Conservation (phyloP, 1,140 invertebrate genomes). For the Drosophila orena region DNA sequence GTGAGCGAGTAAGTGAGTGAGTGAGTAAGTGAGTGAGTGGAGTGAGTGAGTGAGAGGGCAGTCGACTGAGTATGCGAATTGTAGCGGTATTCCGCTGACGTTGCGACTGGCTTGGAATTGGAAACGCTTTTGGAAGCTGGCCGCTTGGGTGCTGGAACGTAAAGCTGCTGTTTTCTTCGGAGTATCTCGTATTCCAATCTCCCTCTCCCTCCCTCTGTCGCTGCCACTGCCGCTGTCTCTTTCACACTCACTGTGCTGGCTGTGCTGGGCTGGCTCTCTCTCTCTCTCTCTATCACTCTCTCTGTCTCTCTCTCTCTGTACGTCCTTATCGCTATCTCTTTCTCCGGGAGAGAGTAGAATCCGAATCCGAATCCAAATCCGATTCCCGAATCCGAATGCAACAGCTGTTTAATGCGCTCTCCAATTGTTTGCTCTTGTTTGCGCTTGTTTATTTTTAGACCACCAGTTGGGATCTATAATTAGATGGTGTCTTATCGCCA, state of each 20-base stretch:
- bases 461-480: slow-evolving; percentile 59
- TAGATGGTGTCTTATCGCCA: slow-evolving; percentile 36
- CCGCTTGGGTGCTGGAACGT: slow-evolving; percentile 46
- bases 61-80: slow-evolving; percentile 10
- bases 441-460: slow-evolving; percentile 69
- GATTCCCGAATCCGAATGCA: neutral
- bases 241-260: too few relatives aligned
- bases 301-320: slow-evolving; percentile 7
- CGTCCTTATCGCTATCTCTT: slow-evolving; percentile 20
- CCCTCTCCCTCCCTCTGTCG: neutral
- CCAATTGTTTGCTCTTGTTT: slow-evolving; percentile 67
- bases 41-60: neutral
- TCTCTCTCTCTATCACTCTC: slow-evolving; percentile 4
- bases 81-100: slow-evolving; percentile 49
- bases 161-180: slow-evolving; percentile 28
- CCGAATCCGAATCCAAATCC: too few relatives aligned
- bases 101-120: slow-evolving; percentile 76
- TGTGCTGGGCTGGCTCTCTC: too few relatives aligned
- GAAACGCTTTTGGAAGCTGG: slow-evolving; percentile 69
- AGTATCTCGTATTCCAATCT: slow-evolving; percentile 18
- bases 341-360: slow-evolving; percentile 5
- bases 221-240: too few relatives aligned
- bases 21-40: neutral
- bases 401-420: neutral
- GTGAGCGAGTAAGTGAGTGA: too few relatives aligned